phyloP scores from a whole-genome alignment of 2,888 invertebrate genomes.

The Drosophila fulvimacula region DNA sequence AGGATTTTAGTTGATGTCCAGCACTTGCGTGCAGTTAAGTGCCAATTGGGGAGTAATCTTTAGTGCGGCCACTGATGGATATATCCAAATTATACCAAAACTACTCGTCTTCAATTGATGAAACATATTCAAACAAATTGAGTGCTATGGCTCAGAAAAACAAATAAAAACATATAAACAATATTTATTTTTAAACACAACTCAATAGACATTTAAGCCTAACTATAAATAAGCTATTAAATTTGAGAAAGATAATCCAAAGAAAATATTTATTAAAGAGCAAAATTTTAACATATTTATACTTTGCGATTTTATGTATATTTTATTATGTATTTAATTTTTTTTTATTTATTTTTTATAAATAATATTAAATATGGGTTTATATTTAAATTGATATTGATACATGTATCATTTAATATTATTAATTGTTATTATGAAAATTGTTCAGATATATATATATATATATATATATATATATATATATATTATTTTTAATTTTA shows the following conservation, averaged over 20 bases:
- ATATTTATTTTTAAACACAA: neutral
- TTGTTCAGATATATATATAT: no score
- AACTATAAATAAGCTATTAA: neutral
- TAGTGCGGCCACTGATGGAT: constrained; percentile 19
- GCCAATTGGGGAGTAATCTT: constrained; percentile 41
- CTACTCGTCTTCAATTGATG: constrained; percentile 8
- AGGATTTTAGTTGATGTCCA: constrained; percentile 49
- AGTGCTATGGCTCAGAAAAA: neutral
- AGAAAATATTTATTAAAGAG: neutral
- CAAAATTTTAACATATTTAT: neutral
- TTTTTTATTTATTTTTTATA: no score
- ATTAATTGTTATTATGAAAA: no score
- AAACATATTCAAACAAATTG: constrained; percentile 18
- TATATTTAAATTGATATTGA: no score
- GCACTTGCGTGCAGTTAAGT: constrained; percentile 37
- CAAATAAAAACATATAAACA: neutral
- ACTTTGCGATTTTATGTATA: neutral
- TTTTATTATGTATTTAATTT: neutral
- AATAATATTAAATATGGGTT: no score
- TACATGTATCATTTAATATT: no score
- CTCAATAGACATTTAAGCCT: neutral
- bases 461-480: no score
- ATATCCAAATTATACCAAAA: constrained; percentile 12
- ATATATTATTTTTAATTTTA: no score
- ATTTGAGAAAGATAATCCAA: neutral